phyloP scores from a whole-genome alignment of 2,888 invertebrate species.

The Oscheius sp. region DNA sequence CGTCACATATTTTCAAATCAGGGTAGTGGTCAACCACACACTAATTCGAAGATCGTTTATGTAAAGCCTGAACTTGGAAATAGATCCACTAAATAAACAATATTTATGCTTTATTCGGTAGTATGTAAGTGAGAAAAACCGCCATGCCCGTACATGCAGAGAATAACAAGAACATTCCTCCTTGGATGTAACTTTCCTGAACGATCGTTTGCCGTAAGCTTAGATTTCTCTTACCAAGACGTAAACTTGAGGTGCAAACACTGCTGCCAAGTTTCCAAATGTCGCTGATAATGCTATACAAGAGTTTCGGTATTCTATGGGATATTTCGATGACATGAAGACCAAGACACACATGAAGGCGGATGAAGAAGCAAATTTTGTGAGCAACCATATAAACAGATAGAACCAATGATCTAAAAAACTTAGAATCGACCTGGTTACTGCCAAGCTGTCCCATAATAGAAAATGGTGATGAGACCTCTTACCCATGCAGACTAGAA shows the following conservation, averaged over 20 bases:
- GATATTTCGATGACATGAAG: slow-evolving; percentile 28
- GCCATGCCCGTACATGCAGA: background rate
- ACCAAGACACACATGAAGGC: slow-evolving; percentile 37
- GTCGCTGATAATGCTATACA: slow-evolving; percentile 25
- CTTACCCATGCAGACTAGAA: too few species aligned
- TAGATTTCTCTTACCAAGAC: slow-evolving; percentile 5
- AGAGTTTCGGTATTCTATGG: slow-evolving; percentile 23
- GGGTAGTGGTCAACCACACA: background rate
- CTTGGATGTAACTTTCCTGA: background rate
- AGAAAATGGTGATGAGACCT: too few species aligned
- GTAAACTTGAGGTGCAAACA: slow-evolving; percentile 24
- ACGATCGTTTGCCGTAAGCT: too few species aligned
- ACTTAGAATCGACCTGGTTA: background rate
- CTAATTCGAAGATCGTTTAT: background rate
- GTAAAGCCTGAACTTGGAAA: too few species aligned
- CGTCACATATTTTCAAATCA: too few species aligned
- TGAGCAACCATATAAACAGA: slow-evolving; percentile 23
- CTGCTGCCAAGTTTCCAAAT: slow-evolving; percentile 30
- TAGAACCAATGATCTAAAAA: slow-evolving; percentile 8
- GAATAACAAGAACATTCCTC: slow-evolving; percentile 28
- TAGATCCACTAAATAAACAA: background rate
- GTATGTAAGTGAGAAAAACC: background rate
- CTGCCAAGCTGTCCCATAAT: too few species aligned
- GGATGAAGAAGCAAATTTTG: slow-evolving; percentile 33
- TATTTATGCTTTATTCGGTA: slow-evolving; percentile 22